phyloP scores from a whole-genome alignment of 1,140 invertebrate species.

The Doryteuthis pealeii region DNA sequence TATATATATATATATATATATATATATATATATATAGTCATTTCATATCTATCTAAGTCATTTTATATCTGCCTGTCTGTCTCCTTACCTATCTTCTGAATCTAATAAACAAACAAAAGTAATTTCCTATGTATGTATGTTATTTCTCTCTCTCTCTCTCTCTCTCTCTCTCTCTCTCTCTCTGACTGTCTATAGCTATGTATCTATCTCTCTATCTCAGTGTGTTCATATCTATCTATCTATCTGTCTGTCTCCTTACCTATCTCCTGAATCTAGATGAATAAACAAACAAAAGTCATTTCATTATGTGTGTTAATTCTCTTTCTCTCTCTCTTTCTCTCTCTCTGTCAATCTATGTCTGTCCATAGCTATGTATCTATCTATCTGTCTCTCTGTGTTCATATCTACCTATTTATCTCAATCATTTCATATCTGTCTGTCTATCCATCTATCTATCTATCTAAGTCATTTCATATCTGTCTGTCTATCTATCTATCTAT shows the following conservation, averaged over 20 bases:
- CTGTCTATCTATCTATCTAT: too few relatives aligned
- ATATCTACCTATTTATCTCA: too few relatives aligned
- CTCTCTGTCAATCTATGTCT: background rate
- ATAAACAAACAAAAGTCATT: background rate
- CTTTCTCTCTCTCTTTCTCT: background rate
- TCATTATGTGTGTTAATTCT: background rate
- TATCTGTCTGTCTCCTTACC: slow-evolving; percentile 1
- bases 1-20: slow-evolving; percentile 4
- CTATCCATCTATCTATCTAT: too few relatives aligned
- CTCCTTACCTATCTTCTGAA: too few relatives aligned
- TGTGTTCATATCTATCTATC: slow-evolving; percentile 9
- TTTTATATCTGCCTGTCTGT: too few relatives aligned
- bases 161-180: slow-evolving; percentile 11
- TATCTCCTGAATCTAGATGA: background rate
- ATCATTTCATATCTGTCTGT: too few relatives aligned
- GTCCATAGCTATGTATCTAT: background rate
- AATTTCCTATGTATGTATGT: background rate
- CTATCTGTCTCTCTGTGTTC: background rate
- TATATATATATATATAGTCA: too few relatives aligned
- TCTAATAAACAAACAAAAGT: background rate
- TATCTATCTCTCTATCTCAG: slow-evolving; percentile 14
- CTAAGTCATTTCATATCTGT: too few relatives aligned
- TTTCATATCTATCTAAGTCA: too few relatives aligned
- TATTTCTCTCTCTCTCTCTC: background rate
- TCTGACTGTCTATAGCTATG: slow-evolving; percentile 7